A percentile compares a stretch with the other conserved stretches of the same genome.
Evolutionary conservation across 2,888 invertebrate species (phyloP).

Genomic region (Hemaris fuciformis): DNA sequence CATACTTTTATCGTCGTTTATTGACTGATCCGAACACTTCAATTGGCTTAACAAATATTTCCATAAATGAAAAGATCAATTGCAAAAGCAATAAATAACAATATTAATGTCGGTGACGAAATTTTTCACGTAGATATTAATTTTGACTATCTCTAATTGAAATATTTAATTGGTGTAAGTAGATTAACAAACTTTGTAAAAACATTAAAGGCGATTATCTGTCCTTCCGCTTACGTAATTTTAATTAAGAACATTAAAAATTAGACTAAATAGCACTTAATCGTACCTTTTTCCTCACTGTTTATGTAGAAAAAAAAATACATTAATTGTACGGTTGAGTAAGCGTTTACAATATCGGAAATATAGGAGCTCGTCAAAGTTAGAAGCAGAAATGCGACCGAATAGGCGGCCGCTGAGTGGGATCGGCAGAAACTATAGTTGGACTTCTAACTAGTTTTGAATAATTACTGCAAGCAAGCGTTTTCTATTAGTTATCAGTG

Average conservation of each 20-base stretch:
- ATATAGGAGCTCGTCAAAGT: constrained; percentile 30
- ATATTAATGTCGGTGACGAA: not conserved
- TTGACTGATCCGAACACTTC: not conserved
- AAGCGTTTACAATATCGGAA: constrained; percentile 26
- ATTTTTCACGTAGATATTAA: no score
- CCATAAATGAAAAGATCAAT: not conserved
- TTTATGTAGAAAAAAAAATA: not conserved
- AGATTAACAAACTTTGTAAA: not conserved
- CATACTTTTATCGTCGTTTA: not conserved
- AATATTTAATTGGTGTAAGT: not conserved
- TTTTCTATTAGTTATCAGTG: constrained; percentile 34
- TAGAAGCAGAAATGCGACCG: constrained; percentile 29
- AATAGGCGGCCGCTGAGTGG: constrained; percentile 37
- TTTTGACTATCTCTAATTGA: not conserved
- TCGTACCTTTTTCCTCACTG: no score
- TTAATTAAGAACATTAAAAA: not conserved
- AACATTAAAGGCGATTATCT: not conserved
- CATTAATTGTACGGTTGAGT: not conserved
- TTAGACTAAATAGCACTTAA: no score
- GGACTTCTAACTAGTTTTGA: constrained; percentile 37
- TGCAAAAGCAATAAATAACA: not conserved
- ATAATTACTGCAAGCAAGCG: constrained; percentile 44
- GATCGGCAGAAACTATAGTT: constrained; percentile 41
- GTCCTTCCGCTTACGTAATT: not conserved
- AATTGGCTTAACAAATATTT: not conserved